phyloP scores from a whole-genome alignment of 92 coral and sea anemone genomes.

The Epizoanthus stellaris region DNA sequence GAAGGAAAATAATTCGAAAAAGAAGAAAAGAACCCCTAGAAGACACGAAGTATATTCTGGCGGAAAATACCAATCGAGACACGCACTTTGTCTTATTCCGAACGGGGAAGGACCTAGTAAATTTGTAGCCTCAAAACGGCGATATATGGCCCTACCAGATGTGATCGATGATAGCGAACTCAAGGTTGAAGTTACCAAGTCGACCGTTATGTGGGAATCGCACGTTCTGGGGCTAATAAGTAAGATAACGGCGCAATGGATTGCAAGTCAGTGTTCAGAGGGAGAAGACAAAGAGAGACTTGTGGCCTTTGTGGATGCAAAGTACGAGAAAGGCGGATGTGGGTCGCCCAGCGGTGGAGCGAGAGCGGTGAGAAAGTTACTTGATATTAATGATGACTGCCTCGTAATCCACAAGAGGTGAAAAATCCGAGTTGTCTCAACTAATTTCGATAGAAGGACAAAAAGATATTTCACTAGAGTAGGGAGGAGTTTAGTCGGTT shows the following conservation, averaged over 20 bases:
- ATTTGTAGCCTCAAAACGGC: constrained; percentile 6
- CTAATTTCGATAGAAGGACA: no score
- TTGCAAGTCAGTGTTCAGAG: constrained; percentile 74
- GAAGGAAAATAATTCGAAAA: not conserved
- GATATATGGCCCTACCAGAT: not conserved
- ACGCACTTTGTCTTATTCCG: constrained; percentile 10
- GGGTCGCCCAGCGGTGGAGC: constrained; percentile 54
- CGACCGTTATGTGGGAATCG: constrained; percentile 74
- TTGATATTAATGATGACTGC: constrained; percentile 75
- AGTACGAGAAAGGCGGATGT: constrained; percentile 53
- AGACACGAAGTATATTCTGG: not conserved
- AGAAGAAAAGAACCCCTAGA: not conserved
- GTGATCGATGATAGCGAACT: not conserved
- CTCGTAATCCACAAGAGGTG: constrained; percentile 17
- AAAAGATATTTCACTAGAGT: no score
- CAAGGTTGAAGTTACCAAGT: constrained; percentile 4
- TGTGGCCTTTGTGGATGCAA: constrained; percentile 61
- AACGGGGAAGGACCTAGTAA: not conserved
- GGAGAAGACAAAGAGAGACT: constrained; percentile 69
- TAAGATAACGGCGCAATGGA: constrained; percentile 87
- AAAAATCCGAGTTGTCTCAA: not conserved
- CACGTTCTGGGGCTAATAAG: constrained; percentile 75
- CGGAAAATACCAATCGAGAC: not conserved
- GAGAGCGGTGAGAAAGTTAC: constrained; percentile 64
- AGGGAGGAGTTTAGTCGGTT: no score